Evolutionary conservation across 2,797 vertebrate genomes (phyloP).

Genomic region (Lepilemur septentrionalis): DNA sequence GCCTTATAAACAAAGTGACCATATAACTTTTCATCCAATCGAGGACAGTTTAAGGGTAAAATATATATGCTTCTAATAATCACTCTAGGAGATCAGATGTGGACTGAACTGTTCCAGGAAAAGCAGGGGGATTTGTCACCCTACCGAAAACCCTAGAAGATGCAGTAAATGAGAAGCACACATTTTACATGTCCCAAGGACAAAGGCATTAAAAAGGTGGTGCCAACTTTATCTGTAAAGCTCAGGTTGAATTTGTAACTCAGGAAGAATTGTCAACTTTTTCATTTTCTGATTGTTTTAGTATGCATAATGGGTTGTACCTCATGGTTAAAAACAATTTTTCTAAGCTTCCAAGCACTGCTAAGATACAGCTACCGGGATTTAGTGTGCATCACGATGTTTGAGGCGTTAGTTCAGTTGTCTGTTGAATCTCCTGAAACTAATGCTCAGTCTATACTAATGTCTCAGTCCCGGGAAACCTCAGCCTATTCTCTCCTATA

Average conservation of each 20-base stretch:
- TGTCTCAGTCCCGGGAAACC: conserved; percentile 84
- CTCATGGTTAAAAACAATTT: conserved; percentile 69
- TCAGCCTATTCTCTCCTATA: conserved; percentile 85
- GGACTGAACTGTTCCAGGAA: neutral
- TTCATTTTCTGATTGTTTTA: conserved; percentile 9
- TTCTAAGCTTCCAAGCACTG: conserved; percentile 73
- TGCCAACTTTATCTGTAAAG: neutral
- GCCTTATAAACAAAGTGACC: neutral
- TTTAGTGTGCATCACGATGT: conserved; percentile 82
- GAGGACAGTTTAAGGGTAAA: neutral
- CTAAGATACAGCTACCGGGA: conserved; percentile 72
- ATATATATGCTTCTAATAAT: neutral
- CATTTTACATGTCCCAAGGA: neutral
- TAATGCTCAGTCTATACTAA: conserved; percentile 89
- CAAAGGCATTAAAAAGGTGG: neutral
- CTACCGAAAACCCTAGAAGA: neutral
- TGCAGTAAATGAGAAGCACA: neutral
- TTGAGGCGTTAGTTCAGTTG: conserved; percentile 84
- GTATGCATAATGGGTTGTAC: conserved; percentile 52
- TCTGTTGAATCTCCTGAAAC: conserved; percentile 87
- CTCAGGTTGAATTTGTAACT: conserved; percentile 55
- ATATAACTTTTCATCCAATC: neutral
- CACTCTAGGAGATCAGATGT: neutral
- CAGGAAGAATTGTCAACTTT: conserved; percentile 47
- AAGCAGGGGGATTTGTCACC: neutral